phyloP scores from a whole-genome alignment of 2,888 invertebrate species.

The Agriotes lineatus region DNA sequence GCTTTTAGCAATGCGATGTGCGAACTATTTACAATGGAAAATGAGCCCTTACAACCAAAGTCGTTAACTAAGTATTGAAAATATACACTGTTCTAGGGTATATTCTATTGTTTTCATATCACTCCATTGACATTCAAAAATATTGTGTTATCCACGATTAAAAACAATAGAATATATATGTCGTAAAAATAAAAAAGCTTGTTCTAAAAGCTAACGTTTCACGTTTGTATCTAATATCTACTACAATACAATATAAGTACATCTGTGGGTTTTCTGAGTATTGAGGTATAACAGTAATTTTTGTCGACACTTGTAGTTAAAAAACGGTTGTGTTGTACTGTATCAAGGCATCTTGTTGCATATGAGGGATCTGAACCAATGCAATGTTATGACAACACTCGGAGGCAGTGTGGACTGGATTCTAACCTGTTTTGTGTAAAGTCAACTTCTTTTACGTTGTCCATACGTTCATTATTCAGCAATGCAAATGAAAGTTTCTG shows the following conservation, averaged over 20 bases:
- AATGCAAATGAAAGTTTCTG: too few species aligned
- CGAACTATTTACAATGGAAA: constrained; percentile 56
- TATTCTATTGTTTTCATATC: constrained; percentile 38
- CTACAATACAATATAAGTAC: constrained; percentile 68
- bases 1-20: constrained; percentile 56
- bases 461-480: too few species aligned
- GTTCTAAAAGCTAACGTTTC: constrained; percentile 60
- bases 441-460: constrained; percentile 32
- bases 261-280: constrained; percentile 67
- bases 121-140: constrained; percentile 34
- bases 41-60: constrained; percentile 59
- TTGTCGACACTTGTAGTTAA: constrained; percentile 59
- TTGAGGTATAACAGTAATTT: constrained; percentile 65
- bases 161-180: constrained; percentile 52
- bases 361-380: constrained; percentile 57
- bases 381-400: constrained; percentile 45
- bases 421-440: constrained; percentile 39
- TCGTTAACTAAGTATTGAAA: constrained; percentile 43
- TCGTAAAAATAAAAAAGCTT: constrained; percentile 53
- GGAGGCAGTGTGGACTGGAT: constrained; percentile 58
- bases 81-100: constrained; percentile 42
- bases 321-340: constrained; percentile 66
- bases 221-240: constrained; percentile 62
- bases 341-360: constrained; percentile 68
- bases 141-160: constrained; percentile 26